Evolutionary conservation across 2,113 vertebrate species (phyloP), one percentile per base, ranked within the genome.

Genomic region (Excalfactoria chinensis): DNA sequence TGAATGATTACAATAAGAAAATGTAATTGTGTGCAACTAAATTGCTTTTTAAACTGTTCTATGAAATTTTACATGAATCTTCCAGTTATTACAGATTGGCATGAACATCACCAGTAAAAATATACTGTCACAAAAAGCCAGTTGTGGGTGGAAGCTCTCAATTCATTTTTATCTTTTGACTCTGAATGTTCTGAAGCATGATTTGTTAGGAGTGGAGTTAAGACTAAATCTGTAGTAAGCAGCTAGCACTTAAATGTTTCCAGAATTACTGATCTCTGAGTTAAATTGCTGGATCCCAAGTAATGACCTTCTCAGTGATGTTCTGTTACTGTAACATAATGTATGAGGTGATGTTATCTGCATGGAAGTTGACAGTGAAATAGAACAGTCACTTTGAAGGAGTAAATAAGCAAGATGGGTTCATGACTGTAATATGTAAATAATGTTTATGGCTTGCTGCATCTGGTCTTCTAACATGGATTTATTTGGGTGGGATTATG

Each of bases 91-190:
- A 83, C 37, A 74, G 51, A 67, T 91, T 67, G 93, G 59, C 68
- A 69, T 87, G 85, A 94, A 68, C 71, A 79, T 82, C 78, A 26
- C 68, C 82, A 88, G 32, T 95, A 46, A 67, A 79, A 94, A 80
- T 44, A 32, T 16, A 63, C n/a, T 74, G 63, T 80, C 63, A 86
- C 71, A 51, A 56, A 63, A 86, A 80, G 76, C 86, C 69, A 90
- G 0, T 63, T 95, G 76, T 91, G 76, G 76, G 86, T 88, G 76
- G 83, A 91, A 86, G 72, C 83, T 93, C 73, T 81, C 68, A 30
- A 90, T 81, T 88, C 2, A 15, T 41, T 84, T 23, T 77, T 84
- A 49, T 16, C 76, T 71, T 88, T 90, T 75, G 34, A 55, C 46
- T 84, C 13, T 73, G 48, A 70, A 25, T 89, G 67, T 93, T 90